Base-by-base conservation (phyloP, 2,113 vertebrate genomes). In the Myxocyprinus asiaticus region DNA sequence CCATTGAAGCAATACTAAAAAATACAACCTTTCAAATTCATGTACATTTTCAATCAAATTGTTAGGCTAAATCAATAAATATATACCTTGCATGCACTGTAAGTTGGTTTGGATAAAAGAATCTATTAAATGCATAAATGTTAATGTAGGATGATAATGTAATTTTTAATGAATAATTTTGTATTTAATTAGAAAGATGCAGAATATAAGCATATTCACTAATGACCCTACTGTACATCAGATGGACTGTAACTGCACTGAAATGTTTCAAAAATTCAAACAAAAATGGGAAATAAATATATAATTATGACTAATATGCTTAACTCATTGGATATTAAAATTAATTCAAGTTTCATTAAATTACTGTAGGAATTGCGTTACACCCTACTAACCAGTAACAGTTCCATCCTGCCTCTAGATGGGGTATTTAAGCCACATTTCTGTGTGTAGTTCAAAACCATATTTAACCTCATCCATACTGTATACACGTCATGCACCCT, bases 341-440 rank as follows among this genome's bases (percentile, higher is more conserved):
- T 43, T 3, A 43, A 11, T 64, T 12, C 33, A 42, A 3, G 63
- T 33, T 67, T n/a, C 22, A 33, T 33, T 33, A 33, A 33, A 7
- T 47, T 17, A 15, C 15, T 7, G 66, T 15, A 50, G 17, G 66
- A 5, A 51, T 22, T 12, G 3, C n/a, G 11, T 68, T 68, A 15
- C 47, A 33, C 67, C 67, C 48, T 7, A 48, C 8, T 12, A 50
- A 11, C 15, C 45, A 50, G 64, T n/a, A 76, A 17, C 42, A 56
- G 56, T 76, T 59, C 44, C 50, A 9, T 68, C 62, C 59, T 67
- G 66, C 81, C 72, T 79, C 81, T 76, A 83, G 75, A 63, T 81
- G 82, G 79, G 64, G 79, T 44, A 51, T 84, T 51, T 51, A 75
- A 81, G 67, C 79, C 79, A 78, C 45, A 43, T 67, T 74, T 69